A percentile compares a stretch with the other conserved stretches of the same genome.
These are phyloP conservation scores for Rhineura floridana DNA, from an alignment of 2,113 vertebrate genomes.

Conservation along the genomic window DNA sequence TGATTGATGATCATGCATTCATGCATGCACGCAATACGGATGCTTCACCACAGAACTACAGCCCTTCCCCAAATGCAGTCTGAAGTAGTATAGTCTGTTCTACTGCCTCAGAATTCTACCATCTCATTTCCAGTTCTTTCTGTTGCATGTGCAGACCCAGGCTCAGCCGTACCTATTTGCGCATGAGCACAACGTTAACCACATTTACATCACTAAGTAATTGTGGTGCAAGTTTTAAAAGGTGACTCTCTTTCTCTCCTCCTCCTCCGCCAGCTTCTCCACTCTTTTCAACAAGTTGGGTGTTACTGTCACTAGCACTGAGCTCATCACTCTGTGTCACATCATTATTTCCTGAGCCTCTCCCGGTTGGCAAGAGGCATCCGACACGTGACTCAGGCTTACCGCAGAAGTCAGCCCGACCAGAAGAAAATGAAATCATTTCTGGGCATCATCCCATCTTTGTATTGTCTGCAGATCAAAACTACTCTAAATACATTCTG, in stretches of 20 bases:
- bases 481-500: not conserved
- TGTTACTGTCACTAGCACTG: not conserved
- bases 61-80: too few species aligned
- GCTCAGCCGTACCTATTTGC: not conserved
- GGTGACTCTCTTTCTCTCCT: not conserved
- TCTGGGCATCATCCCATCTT: not conserved
- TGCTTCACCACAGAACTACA: too few species aligned
- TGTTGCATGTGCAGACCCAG: not conserved
- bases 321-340: conserved; percentile 1
- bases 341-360: not conserved
- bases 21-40: too few species aligned
- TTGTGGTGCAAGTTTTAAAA: not conserved
- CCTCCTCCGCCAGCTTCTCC: not conserved
- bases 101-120: not conserved
- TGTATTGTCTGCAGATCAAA: not conserved
- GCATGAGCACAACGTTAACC: not conserved
- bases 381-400: conserved; percentile 42
- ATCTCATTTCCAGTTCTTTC: not conserved
- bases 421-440: conserved; percentile 33
- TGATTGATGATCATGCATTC: too few species aligned
- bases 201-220: not conserved
- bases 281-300: conserved; percentile 6
- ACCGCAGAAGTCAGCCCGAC: fast-evolving
- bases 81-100: not conserved
- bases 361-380: conserved; percentile 16